These are phyloP conservation scores for Channa argus DNA, from an alignment of 2,113 vertebrate genomes.

Conservation along the genomic window DNA sequence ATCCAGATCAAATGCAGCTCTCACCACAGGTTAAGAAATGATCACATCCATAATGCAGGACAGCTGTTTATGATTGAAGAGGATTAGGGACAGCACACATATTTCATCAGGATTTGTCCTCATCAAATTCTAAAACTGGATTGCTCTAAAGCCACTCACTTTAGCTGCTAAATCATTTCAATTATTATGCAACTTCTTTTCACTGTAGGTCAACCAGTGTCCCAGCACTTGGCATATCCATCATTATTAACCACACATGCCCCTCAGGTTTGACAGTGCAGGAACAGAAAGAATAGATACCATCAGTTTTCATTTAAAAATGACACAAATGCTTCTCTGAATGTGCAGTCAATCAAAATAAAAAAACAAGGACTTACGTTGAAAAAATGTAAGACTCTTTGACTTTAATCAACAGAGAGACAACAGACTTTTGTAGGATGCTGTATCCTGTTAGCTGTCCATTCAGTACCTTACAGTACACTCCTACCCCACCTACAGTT, in stretches of 20 bases:
- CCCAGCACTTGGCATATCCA: conserved; percentile 44
- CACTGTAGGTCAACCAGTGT: conserved; percentile 52
- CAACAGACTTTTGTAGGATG: no score
- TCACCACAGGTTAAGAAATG: conserved; percentile 71
- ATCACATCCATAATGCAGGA: conserved; percentile 71
- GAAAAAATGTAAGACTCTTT: no score
- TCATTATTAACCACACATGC: conserved; percentile 51
- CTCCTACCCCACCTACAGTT: no score
- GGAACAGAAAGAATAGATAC: conserved; percentile 31
- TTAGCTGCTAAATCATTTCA: conserved; percentile 66
- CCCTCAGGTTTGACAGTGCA: conserved; percentile 59
- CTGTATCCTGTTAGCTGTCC: no score
- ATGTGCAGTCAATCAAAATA: conserved; percentile 49
- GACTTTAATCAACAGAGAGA: no score
- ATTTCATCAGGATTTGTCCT: conserved; percentile 79
- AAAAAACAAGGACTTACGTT: conserved; percentile 20
- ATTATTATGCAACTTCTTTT: conserved; percentile 66
- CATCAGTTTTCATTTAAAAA: conserved; percentile 54
- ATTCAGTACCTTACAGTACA: no score
- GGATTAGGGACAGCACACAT: conserved; percentile 74
- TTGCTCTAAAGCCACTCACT: conserved; percentile 66
- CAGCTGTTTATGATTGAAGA: conserved; percentile 77
- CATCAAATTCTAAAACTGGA: conserved; percentile 65
- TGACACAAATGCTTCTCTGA: conserved; percentile 38
- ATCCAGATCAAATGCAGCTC: conserved; percentile 75